Base-by-base conservation (phyloP, 2,113 vertebrate species). In the Pica pica region DNA sequence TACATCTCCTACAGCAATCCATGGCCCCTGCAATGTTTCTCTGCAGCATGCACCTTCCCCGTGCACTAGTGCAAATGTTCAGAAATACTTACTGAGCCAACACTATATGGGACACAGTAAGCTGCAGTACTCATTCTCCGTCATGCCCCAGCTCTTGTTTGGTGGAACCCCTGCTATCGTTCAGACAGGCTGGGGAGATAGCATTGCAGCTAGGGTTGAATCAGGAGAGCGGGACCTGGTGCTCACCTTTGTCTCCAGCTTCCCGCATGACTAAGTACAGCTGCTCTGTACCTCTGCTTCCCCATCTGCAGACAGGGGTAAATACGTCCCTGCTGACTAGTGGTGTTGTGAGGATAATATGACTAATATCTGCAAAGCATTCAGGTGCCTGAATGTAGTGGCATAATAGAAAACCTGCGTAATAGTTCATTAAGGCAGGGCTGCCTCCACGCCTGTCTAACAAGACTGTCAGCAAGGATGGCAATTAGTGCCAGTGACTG, bases 401-500 rank as follows among this genome's bases (percentile, higher is more conserved):
- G 35, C 64, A 50, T 85, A 95, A 91, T 80, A 91, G 90, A 82
- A 95, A 93, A 85, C 57, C 70, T 69, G 41, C 60, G 18, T 82
- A 89, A 87, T 55, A 73, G 90, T 95, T 95, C 94, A 95, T 87
- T 88, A 95, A 80, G 60, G 85, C 68, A 80, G 60, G 64, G 59
- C 67, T 86, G 82, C 88, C 87, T 96, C 82, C 85, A 79, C 0
- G 24, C 42, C 82, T 88, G 59, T 80, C 61, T 93, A 91, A 94
- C 61, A 93, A 83, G 87, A 74, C 82, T 92, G 78, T 86, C 75
- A 87, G 90, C 90, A 94, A 91, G 79, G 90, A 90, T 83, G 71
- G 88, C 76, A 96, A 94, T 97, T 95, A 96, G 94, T 95, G 91
- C 94, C 95, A 94, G 92, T 93, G 87, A 86, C 93, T 96, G 93